phyloP scores from a whole-genome alignment of 1,140 invertebrate genomes.

The Oncopodura yosiiana region DNA sequence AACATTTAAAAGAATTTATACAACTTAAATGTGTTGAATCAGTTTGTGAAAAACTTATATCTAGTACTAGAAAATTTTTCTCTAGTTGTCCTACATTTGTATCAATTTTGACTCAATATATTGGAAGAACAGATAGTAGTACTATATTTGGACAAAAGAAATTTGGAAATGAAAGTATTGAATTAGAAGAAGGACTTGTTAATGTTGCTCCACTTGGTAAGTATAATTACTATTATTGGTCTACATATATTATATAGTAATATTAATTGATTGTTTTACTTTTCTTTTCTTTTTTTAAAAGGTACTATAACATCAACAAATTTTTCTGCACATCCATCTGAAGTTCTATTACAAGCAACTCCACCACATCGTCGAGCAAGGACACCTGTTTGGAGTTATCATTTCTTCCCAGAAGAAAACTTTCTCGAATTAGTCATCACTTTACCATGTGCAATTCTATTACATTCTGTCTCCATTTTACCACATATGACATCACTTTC shows the following conservation, averaged over 20 bases:
- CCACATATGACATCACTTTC: slow-evolving; percentile 73
- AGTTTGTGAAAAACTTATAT: slow-evolving; percentile 30
- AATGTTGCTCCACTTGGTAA: slow-evolving; percentile 80
- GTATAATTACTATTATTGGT: slow-evolving; percentile 27
- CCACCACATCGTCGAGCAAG: slow-evolving; percentile 69
- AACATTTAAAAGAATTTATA: slow-evolving; percentile 56
- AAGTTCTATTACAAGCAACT: slow-evolving; percentile 62
- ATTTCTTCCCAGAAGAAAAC: slow-evolving; percentile 82
- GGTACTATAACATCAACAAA: slow-evolving; percentile 69
- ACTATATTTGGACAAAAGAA: slow-evolving; percentile 29
- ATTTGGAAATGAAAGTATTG: slow-evolving; percentile 39
- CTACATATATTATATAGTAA: slow-evolving; percentile 28
- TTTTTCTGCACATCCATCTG: slow-evolving; percentile 73
- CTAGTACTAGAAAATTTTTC: slow-evolving; percentile 28
- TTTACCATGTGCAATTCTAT: slow-evolving; percentile 76
- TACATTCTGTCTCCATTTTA: slow-evolving; percentile 78
- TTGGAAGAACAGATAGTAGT: slow-evolving; percentile 29
- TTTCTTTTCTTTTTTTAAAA: slow-evolving; percentile 34
- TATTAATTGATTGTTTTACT: background rate
- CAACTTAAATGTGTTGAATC: slow-evolving; percentile 44
- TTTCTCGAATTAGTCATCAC: slow-evolving; percentile 75
- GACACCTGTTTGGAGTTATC: slow-evolving; percentile 81
- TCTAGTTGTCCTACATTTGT: slow-evolving; percentile 33
- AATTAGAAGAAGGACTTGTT: slow-evolving; percentile 53
- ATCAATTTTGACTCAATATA: slow-evolving; percentile 32